Evolutionary conservation across 2,113 vertebrate species (phyloP).

Genomic region (Nettapus auritus): DNA sequence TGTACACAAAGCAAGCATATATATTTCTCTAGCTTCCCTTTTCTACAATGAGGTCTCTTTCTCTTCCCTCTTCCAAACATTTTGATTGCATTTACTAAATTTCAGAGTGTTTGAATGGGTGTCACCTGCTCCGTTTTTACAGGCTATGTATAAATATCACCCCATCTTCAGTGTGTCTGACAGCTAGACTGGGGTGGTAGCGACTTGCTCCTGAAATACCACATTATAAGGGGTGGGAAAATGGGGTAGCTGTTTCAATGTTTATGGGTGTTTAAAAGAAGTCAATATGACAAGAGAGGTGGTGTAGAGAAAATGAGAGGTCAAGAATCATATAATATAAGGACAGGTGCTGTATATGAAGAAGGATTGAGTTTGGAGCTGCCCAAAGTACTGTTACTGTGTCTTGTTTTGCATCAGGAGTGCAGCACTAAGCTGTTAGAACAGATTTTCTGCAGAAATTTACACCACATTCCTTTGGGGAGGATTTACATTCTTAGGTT

Average conservation of each 20-base stretch:
- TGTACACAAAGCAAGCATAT: not conserved
- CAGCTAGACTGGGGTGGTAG: not conserved
- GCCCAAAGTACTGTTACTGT: not conserved
- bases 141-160: accelerated
- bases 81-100: not conserved
- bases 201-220: not conserved
- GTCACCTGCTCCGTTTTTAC: not conserved
- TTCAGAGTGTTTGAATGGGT: not conserved
- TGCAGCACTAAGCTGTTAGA: not conserved
- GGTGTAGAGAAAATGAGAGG: not conserved
- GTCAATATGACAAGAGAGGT: not conserved
- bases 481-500: not conserved
- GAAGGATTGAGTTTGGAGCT: not conserved
- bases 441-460: not conserved
- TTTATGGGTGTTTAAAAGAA: not conserved
- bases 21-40: not conserved
- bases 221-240: not conserved
- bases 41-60: not conserved
- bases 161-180: not conserved
- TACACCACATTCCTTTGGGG: accelerated
- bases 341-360: not conserved
- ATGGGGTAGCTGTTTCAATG: not conserved
- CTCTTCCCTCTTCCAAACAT: not conserved
- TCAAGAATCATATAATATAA: not conserved
- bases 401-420: not conserved